A percentile compares a stretch with the other conserved stretches of the same genome.
phyloP scores from a whole-genome alignment of 2,797 vertebrate species.

The Leucoraja ocellata region DNA sequence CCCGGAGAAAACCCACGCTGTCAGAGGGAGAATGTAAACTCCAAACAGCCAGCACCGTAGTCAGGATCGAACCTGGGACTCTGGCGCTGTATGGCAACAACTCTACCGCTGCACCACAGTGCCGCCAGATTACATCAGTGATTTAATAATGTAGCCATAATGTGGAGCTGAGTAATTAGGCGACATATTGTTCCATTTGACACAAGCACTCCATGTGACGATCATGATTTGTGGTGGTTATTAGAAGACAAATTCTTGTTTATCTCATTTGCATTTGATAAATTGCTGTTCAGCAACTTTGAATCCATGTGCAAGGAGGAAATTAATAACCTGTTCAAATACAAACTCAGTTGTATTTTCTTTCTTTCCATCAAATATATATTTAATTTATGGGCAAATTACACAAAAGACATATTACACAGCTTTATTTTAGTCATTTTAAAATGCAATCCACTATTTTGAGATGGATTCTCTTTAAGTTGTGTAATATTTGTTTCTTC shows the following conservation, averaged over 20 bases:
- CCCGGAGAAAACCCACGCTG: too few species aligned
- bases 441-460: not conserved
- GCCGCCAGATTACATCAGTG: not conserved
- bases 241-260: slow-evolving; percentile 83
- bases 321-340: not conserved
- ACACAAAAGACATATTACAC: not conserved
- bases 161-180: slow-evolving; percentile 87
- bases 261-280: slow-evolving; percentile 63
- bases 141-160: slow-evolving; percentile 46
- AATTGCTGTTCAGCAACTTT: slow-evolving; percentile 61
- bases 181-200: slow-evolving; percentile 85
- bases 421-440: not conserved
- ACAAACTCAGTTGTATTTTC: not conserved
- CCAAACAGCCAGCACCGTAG: too few species aligned
- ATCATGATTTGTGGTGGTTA: slow-evolving; percentile 84
- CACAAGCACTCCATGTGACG: slow-evolving; percentile 74
- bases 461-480: not conserved
- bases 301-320: slow-evolving; percentile 42
- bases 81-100: too few species aligned
- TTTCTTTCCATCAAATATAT: not conserved
- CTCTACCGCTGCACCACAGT: too few species aligned
- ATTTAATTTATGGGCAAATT: not conserved
- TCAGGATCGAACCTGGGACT: too few species aligned
- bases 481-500: not conserved
- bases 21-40: too few species aligned